These are phyloP conservation scores for Imbricaverruca yamaguchii DNA, from an alignment of 2,888 invertebrate species.

Conservation along the genomic window DNA sequence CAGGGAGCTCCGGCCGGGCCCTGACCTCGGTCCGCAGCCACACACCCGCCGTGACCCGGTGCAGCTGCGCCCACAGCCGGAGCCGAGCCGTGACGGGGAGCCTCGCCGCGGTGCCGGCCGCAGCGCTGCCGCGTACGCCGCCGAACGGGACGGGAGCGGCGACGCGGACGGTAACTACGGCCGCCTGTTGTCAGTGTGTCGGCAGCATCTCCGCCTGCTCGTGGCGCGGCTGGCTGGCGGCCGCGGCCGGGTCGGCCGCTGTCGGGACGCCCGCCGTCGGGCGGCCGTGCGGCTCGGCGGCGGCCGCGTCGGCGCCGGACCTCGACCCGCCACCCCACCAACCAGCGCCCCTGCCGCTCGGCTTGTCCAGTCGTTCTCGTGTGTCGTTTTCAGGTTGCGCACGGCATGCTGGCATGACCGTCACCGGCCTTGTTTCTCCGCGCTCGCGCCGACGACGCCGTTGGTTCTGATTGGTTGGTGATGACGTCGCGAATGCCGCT, in stretches of 20 bases:
- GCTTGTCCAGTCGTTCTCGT: too few relatives aligned
- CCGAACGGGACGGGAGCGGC: too few relatives aligned
- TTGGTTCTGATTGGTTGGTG: not conserved
- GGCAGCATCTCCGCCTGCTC: not conserved
- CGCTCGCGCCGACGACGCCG: not conserved
- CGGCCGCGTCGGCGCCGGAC: not conserved
- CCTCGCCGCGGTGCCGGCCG: too few relatives aligned
- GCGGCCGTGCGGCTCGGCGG: not conserved
- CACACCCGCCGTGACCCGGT: not conserved
- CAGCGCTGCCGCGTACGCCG: too few relatives aligned
- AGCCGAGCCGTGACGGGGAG: not conserved
- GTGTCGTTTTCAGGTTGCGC: not conserved
- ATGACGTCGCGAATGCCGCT: too few relatives aligned
- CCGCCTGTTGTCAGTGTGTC: not conserved
- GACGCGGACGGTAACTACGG: not conserved
- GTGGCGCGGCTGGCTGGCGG: not conserved
- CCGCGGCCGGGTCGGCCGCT: not conserved
- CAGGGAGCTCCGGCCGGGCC: not conserved
- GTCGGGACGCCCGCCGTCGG: not conserved
- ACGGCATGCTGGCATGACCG: slow-evolving; percentile 4
- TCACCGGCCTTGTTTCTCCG: not conserved
- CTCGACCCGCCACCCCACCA: too few relatives aligned
- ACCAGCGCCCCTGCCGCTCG: too few relatives aligned
- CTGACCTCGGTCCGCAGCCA: not conserved
- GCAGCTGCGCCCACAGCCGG: not conserved